Evolutionary conservation across 2,888 invertebrate species (phyloP).

Genomic region (Vannuccia rotundouncinata): DNA sequence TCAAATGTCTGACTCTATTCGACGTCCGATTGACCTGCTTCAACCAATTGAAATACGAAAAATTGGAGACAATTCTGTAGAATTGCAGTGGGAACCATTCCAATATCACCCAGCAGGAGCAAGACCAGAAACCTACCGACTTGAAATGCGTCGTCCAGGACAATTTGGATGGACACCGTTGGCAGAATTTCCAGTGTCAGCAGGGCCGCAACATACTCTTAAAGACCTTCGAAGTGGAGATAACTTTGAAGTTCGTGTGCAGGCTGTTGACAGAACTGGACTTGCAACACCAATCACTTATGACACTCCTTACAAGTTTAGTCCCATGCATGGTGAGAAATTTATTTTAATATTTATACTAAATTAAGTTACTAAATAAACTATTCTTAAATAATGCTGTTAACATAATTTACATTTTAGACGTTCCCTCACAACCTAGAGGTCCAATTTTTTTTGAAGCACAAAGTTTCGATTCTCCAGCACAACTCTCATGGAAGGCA

Average conservation of each 20-base stretch:
- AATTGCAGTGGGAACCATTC: neutral
- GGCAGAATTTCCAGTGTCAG: neutral
- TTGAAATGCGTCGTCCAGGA: neutral
- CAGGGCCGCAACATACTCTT: neutral
- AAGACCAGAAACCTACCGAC: neutral
- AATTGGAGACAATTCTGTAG: neutral
- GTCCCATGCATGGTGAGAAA: neutral
- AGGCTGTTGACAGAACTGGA: neutral
- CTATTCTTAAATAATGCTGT: too few species aligned
- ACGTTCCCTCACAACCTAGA: conserved; percentile 48
- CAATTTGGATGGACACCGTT: neutral
- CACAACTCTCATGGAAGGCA: conserved; percentile 44
- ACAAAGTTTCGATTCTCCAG: conserved; percentile 45
- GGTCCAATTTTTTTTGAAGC: conserved; percentile 44
- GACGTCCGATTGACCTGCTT: neutral
- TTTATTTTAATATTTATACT: neutral
- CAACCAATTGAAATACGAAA: conserved; percentile 1
- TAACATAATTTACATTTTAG: too few species aligned
- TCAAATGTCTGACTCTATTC: neutral
- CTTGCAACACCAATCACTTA: neutral
- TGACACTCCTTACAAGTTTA: neutral
- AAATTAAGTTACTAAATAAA: too few species aligned
- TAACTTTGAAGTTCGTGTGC: conserved; percentile 1
- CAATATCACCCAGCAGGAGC: neutral
- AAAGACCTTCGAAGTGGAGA: neutral